Evolutionary conservation across 2,113 vertebrate genomes (phyloP).

Genomic region (Sprattus sprattus): DNA sequence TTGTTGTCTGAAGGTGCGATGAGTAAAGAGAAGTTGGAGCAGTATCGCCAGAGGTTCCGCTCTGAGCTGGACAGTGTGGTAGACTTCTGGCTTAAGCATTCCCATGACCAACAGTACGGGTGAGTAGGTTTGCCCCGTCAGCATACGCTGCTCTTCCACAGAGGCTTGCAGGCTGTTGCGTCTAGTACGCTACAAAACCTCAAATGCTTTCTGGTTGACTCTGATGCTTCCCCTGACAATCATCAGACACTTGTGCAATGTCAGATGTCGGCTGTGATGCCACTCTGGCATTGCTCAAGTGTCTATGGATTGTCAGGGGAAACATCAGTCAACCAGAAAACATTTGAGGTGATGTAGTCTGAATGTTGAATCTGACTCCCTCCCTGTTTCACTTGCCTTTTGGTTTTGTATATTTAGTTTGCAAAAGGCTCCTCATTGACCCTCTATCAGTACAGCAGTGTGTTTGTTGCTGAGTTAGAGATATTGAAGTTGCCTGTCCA

Average conservation of each 20-base stretch:
- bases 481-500: not conserved
- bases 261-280: no score
- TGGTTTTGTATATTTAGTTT: not conserved
- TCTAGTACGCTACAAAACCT: no score
- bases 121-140: conserved; percentile 33
- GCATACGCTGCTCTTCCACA: not conserved
- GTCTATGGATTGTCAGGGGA: no score
- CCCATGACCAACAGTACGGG: conserved; percentile 70
- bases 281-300: no score
- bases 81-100: conserved; percentile 76
- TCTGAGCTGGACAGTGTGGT: conserved; percentile 68
- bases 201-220: not conserved
- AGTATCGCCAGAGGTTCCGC: conserved; percentile 57
- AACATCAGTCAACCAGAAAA: no score
- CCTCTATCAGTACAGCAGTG: not conserved
- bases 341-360: no score
- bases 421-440: not conserved
- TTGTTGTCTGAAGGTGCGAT: conserved; percentile 45
- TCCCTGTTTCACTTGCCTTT: no score
- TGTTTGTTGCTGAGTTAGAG: not conserved
- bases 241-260: no score
- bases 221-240: not conserved
- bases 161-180: not conserved
- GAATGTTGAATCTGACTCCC: no score
- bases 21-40: conserved; percentile 50